Percentiles rank a stretch among this genome's conserved stretches.
Conservation (phyloP, 2,888 invertebrate genomes). For the Lycaena phlaeas region DNA sequence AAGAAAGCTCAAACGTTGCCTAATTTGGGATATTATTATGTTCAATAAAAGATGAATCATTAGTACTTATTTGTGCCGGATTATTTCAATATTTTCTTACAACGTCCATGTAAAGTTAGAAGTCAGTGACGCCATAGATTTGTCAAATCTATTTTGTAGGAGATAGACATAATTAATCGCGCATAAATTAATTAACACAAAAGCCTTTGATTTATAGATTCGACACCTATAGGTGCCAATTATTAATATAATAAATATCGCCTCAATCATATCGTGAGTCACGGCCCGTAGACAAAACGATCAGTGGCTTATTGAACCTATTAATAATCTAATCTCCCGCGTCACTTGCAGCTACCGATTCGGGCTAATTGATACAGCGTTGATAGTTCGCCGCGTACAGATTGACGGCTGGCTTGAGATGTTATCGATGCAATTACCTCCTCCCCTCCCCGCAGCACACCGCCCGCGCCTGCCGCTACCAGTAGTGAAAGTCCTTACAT, state of each 20-base stretch:
- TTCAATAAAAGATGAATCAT: no score
- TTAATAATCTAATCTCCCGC: constrained; percentile 57
- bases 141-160: no score
- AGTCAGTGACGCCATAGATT: no score
- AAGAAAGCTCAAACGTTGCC: no score
- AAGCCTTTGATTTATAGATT: not conserved
- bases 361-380: constrained; percentile 62
- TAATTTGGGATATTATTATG: no score
- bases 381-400: constrained; percentile 54
- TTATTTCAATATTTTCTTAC: no score
- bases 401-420: constrained; percentile 68
- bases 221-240: constrained; percentile 3
- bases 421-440: constrained; percentile 61
- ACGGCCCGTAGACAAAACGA: constrained; percentile 30
- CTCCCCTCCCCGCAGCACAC: constrained; percentile 27
- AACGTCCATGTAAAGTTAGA: no score
- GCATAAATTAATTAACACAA: constrained; percentile 5
- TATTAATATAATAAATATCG: not conserved
- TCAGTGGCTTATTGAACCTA: constrained; percentile 50
- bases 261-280: constrained; percentile 10
- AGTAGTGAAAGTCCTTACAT: constrained; percentile 10
- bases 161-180: no score
- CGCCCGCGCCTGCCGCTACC: constrained; percentile 21
- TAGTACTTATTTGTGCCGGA: no score
- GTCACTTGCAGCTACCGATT: constrained; percentile 60